Evolutionary conservation across 53 echinoderm and acorn worm genomes (phyloP).

Genomic region (Glandiceps talaboti): DNA sequence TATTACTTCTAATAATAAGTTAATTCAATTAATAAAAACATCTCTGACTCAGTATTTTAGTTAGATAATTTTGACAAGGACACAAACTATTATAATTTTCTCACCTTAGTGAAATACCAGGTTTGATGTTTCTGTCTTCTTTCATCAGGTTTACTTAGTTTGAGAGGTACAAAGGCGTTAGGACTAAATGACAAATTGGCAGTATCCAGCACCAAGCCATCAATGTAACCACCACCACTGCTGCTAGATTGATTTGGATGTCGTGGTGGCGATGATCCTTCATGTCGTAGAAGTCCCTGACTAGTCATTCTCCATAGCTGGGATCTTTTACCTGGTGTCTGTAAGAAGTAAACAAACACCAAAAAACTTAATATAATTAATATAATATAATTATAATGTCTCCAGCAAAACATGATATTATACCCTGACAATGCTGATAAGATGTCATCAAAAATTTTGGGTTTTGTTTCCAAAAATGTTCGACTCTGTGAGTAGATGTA

Average conservation of each 20-base stretch:
- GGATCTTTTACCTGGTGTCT: constrained; percentile 88
- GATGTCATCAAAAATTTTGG: no score
- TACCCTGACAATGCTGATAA: no score
- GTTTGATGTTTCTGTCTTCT: constrained; percentile 63
- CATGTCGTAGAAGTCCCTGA: constrained; percentile 74
- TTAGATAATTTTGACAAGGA: no score
- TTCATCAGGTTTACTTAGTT: constrained; percentile 56
- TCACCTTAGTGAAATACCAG: constrained; percentile 73
- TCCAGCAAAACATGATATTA: no score
- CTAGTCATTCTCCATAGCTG: constrained; percentile 92
- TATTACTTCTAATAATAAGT: no score
- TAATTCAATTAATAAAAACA: no score
- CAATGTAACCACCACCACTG: neutral
- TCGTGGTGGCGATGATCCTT: constrained; percentile 62
- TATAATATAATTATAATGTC: no score
- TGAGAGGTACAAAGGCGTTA: constrained; percentile 34
- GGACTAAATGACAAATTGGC: constrained; percentile 25
- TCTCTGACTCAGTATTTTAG: no score
- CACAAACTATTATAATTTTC: neutral
- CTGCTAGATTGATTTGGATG: constrained; percentile 31
- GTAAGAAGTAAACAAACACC: no score
- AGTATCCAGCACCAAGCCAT: constrained; percentile 74
- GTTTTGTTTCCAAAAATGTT: no score
- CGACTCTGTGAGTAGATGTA: no score
- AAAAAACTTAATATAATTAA: no score